These are phyloP conservation scores for Phoenoteleia sp. DNA, from an alignment of 2,888 invertebrate genomes.

Conservation along the genomic window DNA sequence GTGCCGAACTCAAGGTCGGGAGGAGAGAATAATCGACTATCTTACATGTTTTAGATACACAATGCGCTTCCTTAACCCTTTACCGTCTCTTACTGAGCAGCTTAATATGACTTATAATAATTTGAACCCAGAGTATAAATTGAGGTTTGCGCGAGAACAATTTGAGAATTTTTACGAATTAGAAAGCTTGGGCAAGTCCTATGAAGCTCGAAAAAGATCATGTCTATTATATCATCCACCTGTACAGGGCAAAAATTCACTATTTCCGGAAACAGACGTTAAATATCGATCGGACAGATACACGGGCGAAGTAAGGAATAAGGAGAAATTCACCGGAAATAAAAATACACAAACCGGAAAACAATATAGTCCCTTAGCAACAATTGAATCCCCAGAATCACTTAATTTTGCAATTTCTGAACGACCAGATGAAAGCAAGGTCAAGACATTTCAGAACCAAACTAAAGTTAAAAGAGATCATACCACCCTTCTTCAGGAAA, in stretches of 20 bases:
- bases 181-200: no score
- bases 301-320: no score
- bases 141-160: background rate
- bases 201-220: background rate
- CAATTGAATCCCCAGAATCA: no score
- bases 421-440: no score
- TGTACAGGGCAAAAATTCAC: background rate
- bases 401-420: no score
- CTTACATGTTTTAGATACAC: slow-evolving; percentile 15
- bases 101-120: slow-evolving; percentile 21
- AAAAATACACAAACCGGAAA: no score
- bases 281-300: no score
- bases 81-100: background rate
- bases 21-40: background rate
- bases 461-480: no score
- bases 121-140: slow-evolving; percentile 18
- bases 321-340: no score
- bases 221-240: background rate
- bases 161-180: slow-evolving; percentile 16
- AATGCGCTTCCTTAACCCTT: slow-evolving; percentile 1
- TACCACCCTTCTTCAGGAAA: no score
- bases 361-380: no score
- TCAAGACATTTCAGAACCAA: no score
- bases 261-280: slow-evolving; percentile 15
- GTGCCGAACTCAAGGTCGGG: background rate